Percentiles rank a stretch among this genome's conserved stretches.
Conservation (phyloP, 2,113 vertebrate genomes). For the Progne subis region DNA sequence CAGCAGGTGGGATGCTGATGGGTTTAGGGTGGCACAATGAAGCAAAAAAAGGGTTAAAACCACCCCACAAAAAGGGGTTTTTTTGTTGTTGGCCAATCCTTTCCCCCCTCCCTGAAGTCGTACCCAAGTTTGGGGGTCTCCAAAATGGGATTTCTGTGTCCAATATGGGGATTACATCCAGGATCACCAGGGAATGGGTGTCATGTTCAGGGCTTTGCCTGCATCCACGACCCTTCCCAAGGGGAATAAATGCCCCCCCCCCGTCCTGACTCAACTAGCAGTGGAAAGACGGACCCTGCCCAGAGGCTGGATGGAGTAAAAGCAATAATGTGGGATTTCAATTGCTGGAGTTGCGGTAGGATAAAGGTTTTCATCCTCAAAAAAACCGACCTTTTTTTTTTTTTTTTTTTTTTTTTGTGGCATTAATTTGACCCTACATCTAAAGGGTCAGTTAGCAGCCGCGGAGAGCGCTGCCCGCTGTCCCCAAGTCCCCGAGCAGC, state of each 20-base stretch:
- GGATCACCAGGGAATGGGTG: not conserved
- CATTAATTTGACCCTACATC: no score
- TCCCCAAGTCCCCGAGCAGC: no score
- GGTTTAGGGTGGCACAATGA: accelerated
- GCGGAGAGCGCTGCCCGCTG: no score
- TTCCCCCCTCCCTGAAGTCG: not conserved
- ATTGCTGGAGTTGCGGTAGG: accelerated
- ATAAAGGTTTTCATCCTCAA: not conserved
- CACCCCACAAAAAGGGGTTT: accelerated
- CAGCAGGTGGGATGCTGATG: not conserved
- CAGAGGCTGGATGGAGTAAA: accelerated
- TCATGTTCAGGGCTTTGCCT: not conserved
- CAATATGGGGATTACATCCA: not conserved
- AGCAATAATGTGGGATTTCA: not conserved
- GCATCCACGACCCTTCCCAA: accelerated
- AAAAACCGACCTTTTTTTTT: no score
- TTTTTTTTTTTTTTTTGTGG: no score
- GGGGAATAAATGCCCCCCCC: not conserved
- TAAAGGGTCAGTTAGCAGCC: no score
- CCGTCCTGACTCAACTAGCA: not conserved
- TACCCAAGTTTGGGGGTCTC: not conserved
- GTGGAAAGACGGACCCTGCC: not conserved
- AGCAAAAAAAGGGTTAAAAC: not conserved
- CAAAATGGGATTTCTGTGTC: not conserved
- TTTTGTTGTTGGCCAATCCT: not conserved